Base-by-base conservation (phyloP, 1,140 invertebrate species). In the Drosophila saltans region DNA sequence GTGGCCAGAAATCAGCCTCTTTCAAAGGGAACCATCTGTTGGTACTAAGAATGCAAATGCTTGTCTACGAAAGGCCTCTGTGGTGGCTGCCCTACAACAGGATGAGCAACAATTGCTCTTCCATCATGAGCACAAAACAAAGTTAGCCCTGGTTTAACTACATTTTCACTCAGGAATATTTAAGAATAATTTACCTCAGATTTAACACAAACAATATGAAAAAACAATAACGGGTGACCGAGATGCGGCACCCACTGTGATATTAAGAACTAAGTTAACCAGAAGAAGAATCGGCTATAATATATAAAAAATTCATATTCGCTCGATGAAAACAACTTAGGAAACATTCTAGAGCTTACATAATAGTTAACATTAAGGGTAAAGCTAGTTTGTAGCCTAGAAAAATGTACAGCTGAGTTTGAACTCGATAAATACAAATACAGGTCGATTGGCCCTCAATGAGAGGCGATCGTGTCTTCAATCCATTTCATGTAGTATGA, bases 401-500 rank as follows among this genome's bases (percentile, higher is more conserved):
- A 62, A 1, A 62, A 81, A 81, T 78, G 62, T 80, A 80, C 78
- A 85, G 72, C 64, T 76, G 67, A 75, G 78, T 66, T 61, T 63
- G n/a, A 16, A 76, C 61, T 80, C 81, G 43, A 80, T 76, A 83
- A 83, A 83, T 88, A 80, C 78, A 78, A 78, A 83, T 88, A 80
- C 78, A 78, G 69, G 69, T 69, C 73, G 39, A 73, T 73, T 72
- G 60, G 64, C 62, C 9, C 8, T 88, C 48, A 89, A 60, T 89
- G 85, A 61, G 84, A 78, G 69, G 90, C 81, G 40, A 94, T 92
- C 58, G 94, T 93, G 8, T 93, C 93, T 66, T 93, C 94, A 36
- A 98, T 98, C 97, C 97, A 98, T 3, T 95, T 94, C n/a, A 97
- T 92, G 80, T 98, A 98, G 90, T 96, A 95, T 0, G 96, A 96